Evolutionary conservation across 2,888 invertebrate species (phyloP).

Genomic region (Heliconius erato): DNA sequence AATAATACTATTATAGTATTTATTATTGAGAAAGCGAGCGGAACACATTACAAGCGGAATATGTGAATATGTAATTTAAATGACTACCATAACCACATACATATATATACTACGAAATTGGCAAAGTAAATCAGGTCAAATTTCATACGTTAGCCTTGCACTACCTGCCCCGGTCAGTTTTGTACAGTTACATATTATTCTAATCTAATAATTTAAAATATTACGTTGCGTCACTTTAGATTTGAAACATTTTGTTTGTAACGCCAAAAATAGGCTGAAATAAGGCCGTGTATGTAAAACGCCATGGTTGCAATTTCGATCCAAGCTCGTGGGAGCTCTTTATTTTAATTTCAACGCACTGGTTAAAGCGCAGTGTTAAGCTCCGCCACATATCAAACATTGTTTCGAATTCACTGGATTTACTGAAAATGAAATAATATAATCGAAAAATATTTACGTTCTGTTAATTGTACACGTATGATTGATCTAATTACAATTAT

Average conservation of each 20-base stretch:
- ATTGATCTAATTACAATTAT: no score
- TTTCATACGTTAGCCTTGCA: constrained; percentile 25
- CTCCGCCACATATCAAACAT: no score
- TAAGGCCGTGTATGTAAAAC: not conserved
- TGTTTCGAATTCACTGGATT: no score
- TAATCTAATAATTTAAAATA: constrained; percentile 16
- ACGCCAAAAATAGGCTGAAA: no score
- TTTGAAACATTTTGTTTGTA: not conserved
- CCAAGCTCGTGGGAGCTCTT: not conserved
- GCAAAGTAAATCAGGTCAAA: constrained; percentile 32
- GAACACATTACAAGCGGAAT: constrained; percentile 1
- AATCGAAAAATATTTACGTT: no score
- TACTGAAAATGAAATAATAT: no score
- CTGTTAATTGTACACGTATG: no score
- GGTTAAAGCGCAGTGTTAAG: not conserved
- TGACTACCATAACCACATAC: not conserved
- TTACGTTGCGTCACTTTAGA: not conserved
- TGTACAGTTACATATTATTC: not conserved
- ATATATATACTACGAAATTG: not conserved
- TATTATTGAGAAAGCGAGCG: not conserved
- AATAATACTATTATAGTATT: no score
- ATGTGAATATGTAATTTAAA: not conserved
- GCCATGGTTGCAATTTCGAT: not conserved
- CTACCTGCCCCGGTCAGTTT: not conserved
- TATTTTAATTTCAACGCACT: not conserved